phyloP scores from a whole-genome alignment of 2,113 vertebrate genomes.

The Fukomys damarensis region DNA sequence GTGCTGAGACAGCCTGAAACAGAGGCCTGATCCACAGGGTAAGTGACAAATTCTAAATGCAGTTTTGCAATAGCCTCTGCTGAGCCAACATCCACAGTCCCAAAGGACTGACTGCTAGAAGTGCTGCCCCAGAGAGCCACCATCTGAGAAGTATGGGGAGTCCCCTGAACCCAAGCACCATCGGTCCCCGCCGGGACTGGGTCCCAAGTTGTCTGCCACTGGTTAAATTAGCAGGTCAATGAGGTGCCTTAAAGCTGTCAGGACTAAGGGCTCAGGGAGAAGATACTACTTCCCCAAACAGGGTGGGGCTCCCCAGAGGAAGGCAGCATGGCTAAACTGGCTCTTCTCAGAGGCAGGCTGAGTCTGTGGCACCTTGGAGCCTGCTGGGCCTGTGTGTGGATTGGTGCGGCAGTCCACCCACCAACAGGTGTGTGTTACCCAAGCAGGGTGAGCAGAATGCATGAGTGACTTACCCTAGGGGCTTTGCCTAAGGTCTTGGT shows the following conservation, averaged over 20 bases:
- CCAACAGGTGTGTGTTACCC: not conserved
- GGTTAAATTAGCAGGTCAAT: not conserved
- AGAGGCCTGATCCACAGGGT: not conserved
- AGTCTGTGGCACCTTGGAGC: accelerated
- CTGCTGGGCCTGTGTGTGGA: not conserved
- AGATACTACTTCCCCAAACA: not conserved
- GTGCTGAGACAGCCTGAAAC: not conserved
- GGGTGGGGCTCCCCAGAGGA: not conserved
- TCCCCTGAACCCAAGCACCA: too few relatives aligned
- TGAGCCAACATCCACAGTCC: not conserved
- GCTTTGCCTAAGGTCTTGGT: not conserved
- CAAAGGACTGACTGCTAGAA: not conserved
- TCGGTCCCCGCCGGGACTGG: not conserved
- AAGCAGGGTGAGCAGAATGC: not conserved
- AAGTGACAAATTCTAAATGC: not conserved
- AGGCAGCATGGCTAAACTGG: not conserved
- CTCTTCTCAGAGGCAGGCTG: not conserved
- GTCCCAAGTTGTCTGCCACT: too few relatives aligned
- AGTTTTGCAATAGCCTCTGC: not conserved
- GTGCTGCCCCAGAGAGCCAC: too few relatives aligned
- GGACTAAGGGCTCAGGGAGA: not conserved
- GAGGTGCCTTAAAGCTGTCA: too few relatives aligned
- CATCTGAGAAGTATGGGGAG: not conserved
- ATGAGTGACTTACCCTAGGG: not conserved
- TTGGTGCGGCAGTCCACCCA: not conserved